Conservation (phyloP, 2,113 vertebrate genomes). For the Suricata suricatta region DNA sequence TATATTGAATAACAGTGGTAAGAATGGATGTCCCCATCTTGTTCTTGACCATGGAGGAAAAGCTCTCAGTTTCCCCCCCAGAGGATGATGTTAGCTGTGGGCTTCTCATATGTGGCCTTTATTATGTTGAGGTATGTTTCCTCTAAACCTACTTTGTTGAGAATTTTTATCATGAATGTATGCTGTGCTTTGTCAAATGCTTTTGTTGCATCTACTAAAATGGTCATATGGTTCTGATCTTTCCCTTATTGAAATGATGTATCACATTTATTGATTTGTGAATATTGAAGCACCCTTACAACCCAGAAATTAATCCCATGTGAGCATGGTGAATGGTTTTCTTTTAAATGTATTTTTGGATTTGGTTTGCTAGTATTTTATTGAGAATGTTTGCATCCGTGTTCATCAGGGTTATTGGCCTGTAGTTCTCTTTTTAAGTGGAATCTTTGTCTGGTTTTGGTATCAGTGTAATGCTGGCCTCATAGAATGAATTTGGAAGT, state of each 20-base stretch:
- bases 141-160: neutral
- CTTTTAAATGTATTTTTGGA: neutral
- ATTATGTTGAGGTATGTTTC: neutral
- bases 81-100: neutral
- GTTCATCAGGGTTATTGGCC: neutral
- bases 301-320: neutral
- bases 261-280: neutral
- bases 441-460: neutral
- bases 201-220: neutral
- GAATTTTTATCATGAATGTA: neutral
- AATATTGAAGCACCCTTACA: neutral
- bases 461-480: neutral
- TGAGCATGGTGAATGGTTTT: neutral
- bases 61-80: neutral
- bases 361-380: neutral
- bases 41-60: neutral
- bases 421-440: neutral
- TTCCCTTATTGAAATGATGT: neutral
- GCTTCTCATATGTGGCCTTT: neutral
- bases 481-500: neutral
- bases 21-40: neutral
- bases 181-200: neutral
- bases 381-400: neutral
- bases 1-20: neutral
- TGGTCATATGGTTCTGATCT: neutral